Evolutionary conservation across 1,140 invertebrate species (phyloP), one percentile per base, ranked within the genome.

Genomic region (Leptinotarsa lineolata): DNA sequence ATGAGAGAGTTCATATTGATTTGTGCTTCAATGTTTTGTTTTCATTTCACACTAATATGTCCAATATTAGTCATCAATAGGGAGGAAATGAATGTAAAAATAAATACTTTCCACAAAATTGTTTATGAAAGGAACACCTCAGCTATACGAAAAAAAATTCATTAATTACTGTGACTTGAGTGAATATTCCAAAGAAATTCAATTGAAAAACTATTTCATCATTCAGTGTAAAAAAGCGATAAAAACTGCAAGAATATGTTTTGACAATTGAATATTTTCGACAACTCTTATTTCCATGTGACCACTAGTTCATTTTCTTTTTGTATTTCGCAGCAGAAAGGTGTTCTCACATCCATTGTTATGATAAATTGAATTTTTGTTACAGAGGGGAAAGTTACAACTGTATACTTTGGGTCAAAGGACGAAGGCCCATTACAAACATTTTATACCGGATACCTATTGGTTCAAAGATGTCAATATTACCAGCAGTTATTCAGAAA

Each of bases 401-500:
- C 86, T 94, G 58, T 95, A 91, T 83, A 86, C 89, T 44, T 82
- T 95, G n/a, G 95, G 95, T 0, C 86, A 90, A 79, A 93, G 89
- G 84, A 86, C 95, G 71, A 87, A 91, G 61, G 83, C 87, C 66
- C 86, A 90, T 68, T 96, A 96, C 82, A 86, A 87, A 60, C 86
- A 87, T 54, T 89, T 93, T 72, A 81, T 91, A 59, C 88, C 92
- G 3, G 87, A 89, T 20, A 86, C 88, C 68, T 92, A 92, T 74
- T 87, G 85, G 58, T 85, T 88, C 16, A 85, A 89, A 67, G 89
- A 93, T 84, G 87, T 95, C 24, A 86, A 86, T 73, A 88, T 95
- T 0, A 83, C 89, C n/a, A 95, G 93, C 81, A 96, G 94, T 79
- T 92, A 93, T 79, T 87, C 88, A 8, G 92, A 95, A 74, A 87